Evolutionary conservation across 2,113 vertebrate genomes (phyloP).

Genomic region (Pachyramphus minor): DNA sequence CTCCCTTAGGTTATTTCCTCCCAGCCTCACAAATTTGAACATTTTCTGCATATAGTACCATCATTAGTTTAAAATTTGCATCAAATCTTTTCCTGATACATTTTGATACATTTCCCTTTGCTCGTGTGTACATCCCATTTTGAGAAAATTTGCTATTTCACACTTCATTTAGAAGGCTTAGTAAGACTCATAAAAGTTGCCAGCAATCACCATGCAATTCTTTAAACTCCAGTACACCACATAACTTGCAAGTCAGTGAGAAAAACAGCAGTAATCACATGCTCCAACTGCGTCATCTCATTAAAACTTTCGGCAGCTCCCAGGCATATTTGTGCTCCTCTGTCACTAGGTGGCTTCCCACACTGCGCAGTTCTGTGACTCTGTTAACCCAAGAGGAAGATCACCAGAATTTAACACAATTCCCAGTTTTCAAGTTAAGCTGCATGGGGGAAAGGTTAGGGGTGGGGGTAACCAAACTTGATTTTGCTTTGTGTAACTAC

Average conservation of each 20-base stretch:
- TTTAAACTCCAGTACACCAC: background rate
- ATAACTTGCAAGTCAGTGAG: background rate
- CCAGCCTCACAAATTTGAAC: background rate
- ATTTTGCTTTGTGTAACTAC: background rate
- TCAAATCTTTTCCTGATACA: background rate
- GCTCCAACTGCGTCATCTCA: conserved; percentile 35
- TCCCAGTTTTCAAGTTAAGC: background rate
- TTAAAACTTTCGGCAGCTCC: conserved; percentile 20
- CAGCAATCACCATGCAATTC: background rate
- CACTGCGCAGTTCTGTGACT: background rate
- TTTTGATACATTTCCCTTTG: background rate
- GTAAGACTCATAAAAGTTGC: background rate
- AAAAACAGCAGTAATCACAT: conserved; percentile 18
- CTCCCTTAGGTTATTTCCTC: background rate
- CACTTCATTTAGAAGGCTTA: background rate
- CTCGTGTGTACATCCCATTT: background rate
- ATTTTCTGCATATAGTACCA: background rate
- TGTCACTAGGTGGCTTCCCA: conserved; percentile 53
- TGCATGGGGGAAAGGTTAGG: background rate
- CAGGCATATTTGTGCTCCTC: conserved; percentile 27
- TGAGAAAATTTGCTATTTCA: background rate
- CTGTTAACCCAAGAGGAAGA: background rate
- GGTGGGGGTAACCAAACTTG: background rate
- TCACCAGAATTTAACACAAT: background rate
- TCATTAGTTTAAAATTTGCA: background rate